Base-by-base conservation (phyloP, 2,888 invertebrate genomes). In the Spodoptera littoralis region DNA sequence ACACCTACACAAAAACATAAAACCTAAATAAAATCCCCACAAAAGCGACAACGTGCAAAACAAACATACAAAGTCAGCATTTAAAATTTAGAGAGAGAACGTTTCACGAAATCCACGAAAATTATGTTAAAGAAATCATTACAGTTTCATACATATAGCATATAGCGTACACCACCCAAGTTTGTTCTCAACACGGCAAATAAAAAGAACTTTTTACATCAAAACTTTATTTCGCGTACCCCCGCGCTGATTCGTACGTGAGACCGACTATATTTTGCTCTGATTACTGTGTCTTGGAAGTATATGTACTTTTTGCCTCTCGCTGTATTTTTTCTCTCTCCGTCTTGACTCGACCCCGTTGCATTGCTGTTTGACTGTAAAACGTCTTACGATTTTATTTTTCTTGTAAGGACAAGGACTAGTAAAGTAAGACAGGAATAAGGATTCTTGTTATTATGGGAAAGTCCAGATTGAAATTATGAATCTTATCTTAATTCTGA, bases 131-230 rank as follows among this genome's bases (percentile, higher is more conserved):
- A 71, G 75, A 79, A 80, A 77, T 77, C 73, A 73, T 77, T 67
- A 73, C 69, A 80, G 78, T 76, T 84, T 80, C 69, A 73, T 76
- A 74, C 61, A 74, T 66, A 73, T 72, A 75, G 79, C 73, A 80
- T 73, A 81, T 57, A 65, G 61, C 68, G 62, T 57, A 66, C 52
- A 70, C 64, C 68, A 70, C 58, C 75, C 73, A 86, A 90, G 84
- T 88, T 89, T 85, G 84, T 85, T 84, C 79, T 84, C 82, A 88
- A 88, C 88, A 86, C 84, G 85, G 82, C 88, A 84, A 90, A 92
- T 93, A 92, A 94, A 95, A 92, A 90, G 85, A 95, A 95, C 92
- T 95, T 95, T 95, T 95, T 93, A 94, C 95, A 95, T 95, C 95
- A 93, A 92, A 95, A 95, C 93, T 95, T 95, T 93, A 89, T 88